These are phyloP conservation scores for Strigamia maritima DNA, from an alignment of 2,888 invertebrate genomes.

Conservation along the genomic window DNA sequence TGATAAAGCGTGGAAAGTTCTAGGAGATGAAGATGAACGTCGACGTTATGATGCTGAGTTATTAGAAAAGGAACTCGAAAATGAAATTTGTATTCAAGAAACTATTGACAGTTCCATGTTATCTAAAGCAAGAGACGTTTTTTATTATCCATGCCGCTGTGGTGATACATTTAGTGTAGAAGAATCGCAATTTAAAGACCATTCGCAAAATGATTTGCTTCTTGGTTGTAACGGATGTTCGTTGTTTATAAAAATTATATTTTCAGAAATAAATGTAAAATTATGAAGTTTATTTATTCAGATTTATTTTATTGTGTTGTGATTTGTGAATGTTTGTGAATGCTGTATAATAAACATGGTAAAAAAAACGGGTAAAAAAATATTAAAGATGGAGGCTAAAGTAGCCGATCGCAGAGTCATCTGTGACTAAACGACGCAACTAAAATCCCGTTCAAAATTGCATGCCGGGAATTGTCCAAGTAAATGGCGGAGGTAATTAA, in stretches of 20 bases:
- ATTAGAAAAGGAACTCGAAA: neutral
- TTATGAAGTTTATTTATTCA: neutral
- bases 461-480: conserved; percentile 25
- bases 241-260: neutral
- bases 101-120: neutral
- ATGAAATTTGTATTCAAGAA: neutral
- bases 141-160: neutral
- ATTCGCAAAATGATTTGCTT: neutral
- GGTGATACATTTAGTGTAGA: neutral
- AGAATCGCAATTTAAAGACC: neutral
- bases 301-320: neutral
- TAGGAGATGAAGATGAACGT: conserved; percentile 38
- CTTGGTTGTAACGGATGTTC: neutral
- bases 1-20: conserved; percentile 42
- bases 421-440: neutral
- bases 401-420: neutral
- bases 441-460: neutral
- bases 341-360: too few relatives aligned
- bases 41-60: conserved; percentile 41
- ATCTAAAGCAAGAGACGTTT: neutral
- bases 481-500: conserved; percentile 29
- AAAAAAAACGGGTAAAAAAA: too few relatives aligned
- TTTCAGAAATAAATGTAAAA: neutral
- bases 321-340: too few relatives aligned
- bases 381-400: too few relatives aligned